Evolutionary conservation across 2,113 vertebrate genomes (phyloP), one percentile per base, ranked within the genome.

Genomic region (Dromaius novaehollandiae): DNA sequence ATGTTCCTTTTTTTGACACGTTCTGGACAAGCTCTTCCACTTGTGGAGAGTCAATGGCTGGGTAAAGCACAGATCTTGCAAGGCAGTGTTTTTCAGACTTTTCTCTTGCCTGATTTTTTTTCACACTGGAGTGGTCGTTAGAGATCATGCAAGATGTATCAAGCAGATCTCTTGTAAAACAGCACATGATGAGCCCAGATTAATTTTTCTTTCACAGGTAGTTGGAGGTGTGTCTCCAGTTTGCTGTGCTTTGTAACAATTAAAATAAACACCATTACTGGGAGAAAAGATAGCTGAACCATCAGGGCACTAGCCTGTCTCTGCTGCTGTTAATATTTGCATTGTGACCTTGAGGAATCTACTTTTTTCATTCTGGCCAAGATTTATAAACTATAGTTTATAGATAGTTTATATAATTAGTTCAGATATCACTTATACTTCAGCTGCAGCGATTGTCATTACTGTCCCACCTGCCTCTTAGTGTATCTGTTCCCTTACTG

Each of bases 1-100:
- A 38, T 28, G 7, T n/a, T 55, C 0, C n/a, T 86, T 88, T 80
- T 28, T 86, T 91, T 36, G 12, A 25, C 34, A 38, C 0, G 0
- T 83, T 70, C 12, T 48, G 53, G 73, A 65, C 17, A 74, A 44
- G 5, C 38, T 86, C 14, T 86, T 93, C 16, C 53, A 1, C 77
- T 81, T 66, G 28, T 90, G 58, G 12, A 65, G 32, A 7, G 3
- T 7, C 86, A 86, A 65, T 25, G 25, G 1, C 19, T 80, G 9
- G 9, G 55, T 61, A 51, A 82, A 65, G 24, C 7, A 51, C 9
- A 74, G 58, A 82, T n/a, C 32, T 32, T 88, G 14, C 21, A 80
- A 83, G 21, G 13, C 65, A 61, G 7, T 64, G n/a, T 32, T 82
- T 85, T 76, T 60, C 28, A 85, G 42, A 11, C 15, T 83, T 30